These are phyloP conservation scores for Patella pellucida DNA, from an alignment of 2,888 invertebrate genomes.

Conservation along the genomic window DNA sequence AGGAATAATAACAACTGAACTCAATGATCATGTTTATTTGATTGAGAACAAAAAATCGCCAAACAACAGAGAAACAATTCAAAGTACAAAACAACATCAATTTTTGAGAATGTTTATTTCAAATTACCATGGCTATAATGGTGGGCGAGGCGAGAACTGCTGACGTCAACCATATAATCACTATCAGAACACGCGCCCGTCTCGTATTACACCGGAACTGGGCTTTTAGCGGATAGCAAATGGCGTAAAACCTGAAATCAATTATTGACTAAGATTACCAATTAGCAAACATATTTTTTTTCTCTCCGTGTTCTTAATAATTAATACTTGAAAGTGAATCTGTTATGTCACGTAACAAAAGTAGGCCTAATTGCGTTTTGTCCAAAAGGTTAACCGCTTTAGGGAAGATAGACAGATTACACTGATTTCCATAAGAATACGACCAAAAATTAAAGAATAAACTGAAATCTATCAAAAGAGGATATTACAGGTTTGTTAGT, in stretches of 20 bases:
- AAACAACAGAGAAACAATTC: too few species aligned
- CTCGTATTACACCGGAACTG: conserved; percentile 42
- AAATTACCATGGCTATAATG: conserved; percentile 40
- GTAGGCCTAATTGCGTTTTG: too few species aligned
- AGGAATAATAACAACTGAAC: too few species aligned
- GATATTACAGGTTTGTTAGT: not conserved
- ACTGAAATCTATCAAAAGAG: not conserved
- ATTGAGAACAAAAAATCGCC: too few species aligned
- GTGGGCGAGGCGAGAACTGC: conserved; percentile 36
- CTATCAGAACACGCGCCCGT: conserved; percentile 36
- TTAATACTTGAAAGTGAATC: too few species aligned
- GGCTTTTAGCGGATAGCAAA: conserved; percentile 43
- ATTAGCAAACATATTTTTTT: too few species aligned
- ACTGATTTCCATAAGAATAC: conserved; percentile 5
- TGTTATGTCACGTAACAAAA: too few species aligned
- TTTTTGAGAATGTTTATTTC: not conserved
- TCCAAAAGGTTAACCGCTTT: too few species aligned
- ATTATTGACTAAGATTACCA: not conserved
- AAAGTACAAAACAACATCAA: too few species aligned
- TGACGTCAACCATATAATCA: conserved; percentile 38
- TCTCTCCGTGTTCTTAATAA: too few species aligned
- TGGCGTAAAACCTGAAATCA: conserved; percentile 44
- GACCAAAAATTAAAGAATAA: not conserved
- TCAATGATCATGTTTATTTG: too few species aligned
- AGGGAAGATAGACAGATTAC: not conserved